Percentiles rank a stretch among this genome's conserved stretches.
These are phyloP conservation scores for Arctia plantaginis DNA, from an alignment of 2,888 invertebrate species.

Conservation along the genomic window DNA sequence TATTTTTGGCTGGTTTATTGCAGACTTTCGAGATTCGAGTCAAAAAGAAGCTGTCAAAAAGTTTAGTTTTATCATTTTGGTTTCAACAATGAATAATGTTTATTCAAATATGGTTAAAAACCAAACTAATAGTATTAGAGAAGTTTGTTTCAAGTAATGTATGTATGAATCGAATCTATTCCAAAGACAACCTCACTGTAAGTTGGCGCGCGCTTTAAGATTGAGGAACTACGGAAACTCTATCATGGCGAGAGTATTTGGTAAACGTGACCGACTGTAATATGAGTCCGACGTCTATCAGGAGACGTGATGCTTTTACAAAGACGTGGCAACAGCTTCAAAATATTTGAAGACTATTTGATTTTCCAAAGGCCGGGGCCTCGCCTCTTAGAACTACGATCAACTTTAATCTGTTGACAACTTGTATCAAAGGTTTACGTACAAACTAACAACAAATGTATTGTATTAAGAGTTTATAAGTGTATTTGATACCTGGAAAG, in stretches of 20 bases:
- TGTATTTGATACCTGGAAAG: not conserved
- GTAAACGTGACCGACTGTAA: constrained; percentile 38
- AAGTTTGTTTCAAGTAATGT: constrained; percentile 16
- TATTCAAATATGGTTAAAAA: constrained; percentile 19
- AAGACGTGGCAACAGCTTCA: constrained; percentile 19
- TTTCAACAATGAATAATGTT: not conserved
- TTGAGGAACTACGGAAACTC: constrained; percentile 42
- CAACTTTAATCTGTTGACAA: constrained; percentile 15
- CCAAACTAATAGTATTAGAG: constrained; percentile 5
- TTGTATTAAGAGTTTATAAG: not conserved
- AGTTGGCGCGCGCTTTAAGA: constrained; percentile 29
- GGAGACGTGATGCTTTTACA: constrained; percentile 49
- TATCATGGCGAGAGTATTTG: constrained; percentile 42
- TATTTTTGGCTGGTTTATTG: no score
- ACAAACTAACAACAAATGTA: not conserved
- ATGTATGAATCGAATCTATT: constrained; percentile 20
- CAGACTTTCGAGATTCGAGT: no score
- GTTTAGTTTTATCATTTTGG: no score
- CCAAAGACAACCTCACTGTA: constrained; percentile 26
- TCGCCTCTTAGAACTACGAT: not conserved
- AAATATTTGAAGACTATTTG: constrained; percentile 14
- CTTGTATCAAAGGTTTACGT: constrained; percentile 6
- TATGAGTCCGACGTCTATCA: constrained; percentile 43
- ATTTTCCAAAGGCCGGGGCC: constrained; percentile 6
- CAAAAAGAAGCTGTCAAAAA: no score